A percentile compares a stretch with the other conserved stretches of the same genome.
These are phyloP conservation scores for Callospermophilus lateralis DNA, from an alignment of 2,113 vertebrate genomes.

Conservation along the genomic window DNA sequence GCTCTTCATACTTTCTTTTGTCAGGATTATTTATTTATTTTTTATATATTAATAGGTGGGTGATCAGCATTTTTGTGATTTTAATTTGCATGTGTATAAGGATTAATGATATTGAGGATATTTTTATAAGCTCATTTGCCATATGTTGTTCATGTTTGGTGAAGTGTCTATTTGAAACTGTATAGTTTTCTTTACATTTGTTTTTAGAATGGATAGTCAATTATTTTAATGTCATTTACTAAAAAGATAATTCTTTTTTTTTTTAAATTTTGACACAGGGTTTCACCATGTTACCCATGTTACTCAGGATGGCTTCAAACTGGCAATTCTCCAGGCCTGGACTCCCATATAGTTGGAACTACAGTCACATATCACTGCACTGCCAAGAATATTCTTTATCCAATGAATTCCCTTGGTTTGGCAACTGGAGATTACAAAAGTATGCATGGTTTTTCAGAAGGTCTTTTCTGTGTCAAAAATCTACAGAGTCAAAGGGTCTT, in stretches of 20 bases:
- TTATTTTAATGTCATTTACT: neutral
- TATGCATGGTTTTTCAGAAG: accelerated
- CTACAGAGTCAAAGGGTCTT: too few relatives aligned
- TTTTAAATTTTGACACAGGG: too few relatives aligned
- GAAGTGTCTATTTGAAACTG: neutral
- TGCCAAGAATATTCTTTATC: neutral
- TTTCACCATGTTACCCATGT: neutral
- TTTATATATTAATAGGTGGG: too few relatives aligned
- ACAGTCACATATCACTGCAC: too few relatives aligned
- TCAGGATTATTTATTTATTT: neutral
- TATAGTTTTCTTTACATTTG: neutral
- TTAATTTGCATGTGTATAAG: neutral
- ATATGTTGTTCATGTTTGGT: neutral
- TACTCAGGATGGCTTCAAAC: too few relatives aligned
- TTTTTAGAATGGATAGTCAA: neutral
- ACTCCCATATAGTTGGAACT: too few relatives aligned
- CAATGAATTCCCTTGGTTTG: neutral
- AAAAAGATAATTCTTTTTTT: neutral
- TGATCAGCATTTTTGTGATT: neutral
- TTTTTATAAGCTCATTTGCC: neutral
- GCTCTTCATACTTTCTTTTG: neutral
- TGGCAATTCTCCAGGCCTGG: too few relatives aligned
- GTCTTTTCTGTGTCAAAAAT: neutral
- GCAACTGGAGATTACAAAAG: neutral
- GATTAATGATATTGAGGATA: neutral